Percentiles rank a stretch among this genome's conserved stretches.
Evolutionary conservation across 2,888 invertebrate species (phyloP).

Genomic region (Pristionchus japonicus): DNA sequence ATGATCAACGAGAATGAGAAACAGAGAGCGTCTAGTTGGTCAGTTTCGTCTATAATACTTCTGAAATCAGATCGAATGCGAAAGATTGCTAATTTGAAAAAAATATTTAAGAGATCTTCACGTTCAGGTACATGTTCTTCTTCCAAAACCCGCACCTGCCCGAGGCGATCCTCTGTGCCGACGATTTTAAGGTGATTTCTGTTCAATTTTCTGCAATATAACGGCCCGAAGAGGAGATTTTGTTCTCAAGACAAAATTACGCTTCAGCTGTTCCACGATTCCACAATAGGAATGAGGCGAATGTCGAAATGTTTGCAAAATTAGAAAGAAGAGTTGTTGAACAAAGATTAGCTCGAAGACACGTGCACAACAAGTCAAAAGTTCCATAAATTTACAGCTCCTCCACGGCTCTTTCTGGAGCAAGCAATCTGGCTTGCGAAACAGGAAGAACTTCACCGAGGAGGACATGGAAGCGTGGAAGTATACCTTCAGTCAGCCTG

Average conservation of each 20-base stretch:
- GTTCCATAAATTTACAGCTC: background rate
- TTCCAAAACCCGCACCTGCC: constrained; percentile 81
- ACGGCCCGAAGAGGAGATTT: no score
- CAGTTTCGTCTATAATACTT: background rate
- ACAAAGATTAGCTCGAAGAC: no score
- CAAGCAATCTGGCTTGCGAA: background rate
- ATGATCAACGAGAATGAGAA: background rate
- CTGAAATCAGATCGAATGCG: background rate
- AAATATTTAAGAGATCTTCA: background rate
- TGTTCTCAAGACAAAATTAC: no score
- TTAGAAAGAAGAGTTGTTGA: no score
- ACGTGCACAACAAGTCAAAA: no score
- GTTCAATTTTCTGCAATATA: no score
- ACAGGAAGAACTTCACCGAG: constrained; percentile 69
- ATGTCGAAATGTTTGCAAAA: no score
- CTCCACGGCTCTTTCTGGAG: background rate
- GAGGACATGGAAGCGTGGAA: constrained; percentile 84
- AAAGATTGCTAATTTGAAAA: background rate
- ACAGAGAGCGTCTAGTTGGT: constrained; percentile 46
- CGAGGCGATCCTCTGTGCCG: constrained; percentile 81
- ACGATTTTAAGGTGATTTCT: constrained; percentile 79
- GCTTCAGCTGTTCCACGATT: no score
- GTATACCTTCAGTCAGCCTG: constrained; percentile 82
- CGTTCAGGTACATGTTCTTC: constrained; percentile 80
- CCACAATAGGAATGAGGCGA: no score